Percentiles rank a stretch among this genome's conserved stretches.
These are phyloP conservation scores for Oikopleura dioica DNA, from an alignment of 23 tunicate species.

Conservation along the genomic window DNA sequence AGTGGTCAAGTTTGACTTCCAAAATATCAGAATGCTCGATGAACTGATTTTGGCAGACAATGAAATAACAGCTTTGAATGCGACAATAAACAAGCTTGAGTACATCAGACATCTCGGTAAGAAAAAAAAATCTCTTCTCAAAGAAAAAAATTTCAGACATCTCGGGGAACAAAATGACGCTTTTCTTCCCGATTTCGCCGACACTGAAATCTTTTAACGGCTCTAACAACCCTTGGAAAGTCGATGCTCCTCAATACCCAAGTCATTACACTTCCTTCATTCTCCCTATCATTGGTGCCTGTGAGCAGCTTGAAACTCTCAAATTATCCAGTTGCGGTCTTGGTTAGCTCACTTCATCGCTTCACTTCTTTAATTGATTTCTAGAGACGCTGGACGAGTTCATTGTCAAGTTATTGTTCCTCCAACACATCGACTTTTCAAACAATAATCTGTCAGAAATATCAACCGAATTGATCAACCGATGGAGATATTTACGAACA, in stretches of 20 bases:
- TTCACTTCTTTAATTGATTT: neutral
- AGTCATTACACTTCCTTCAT: neutral
- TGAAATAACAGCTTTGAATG: neutral
- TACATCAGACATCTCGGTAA: neutral
- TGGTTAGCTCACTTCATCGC: too few relatives aligned
- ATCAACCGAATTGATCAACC: neutral
- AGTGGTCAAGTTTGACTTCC: constrained; percentile 1
- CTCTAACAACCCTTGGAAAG: neutral
- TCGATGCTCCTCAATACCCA: neutral
- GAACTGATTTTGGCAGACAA: neutral
- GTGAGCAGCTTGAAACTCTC: too few relatives aligned
- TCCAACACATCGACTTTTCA: neutral
- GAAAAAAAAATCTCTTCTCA: too few relatives aligned
- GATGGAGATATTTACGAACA: neutral
- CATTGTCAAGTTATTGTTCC: neutral
- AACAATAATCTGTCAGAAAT: neutral
- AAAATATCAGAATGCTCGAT: constrained; percentile 1
- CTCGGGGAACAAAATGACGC: neutral
- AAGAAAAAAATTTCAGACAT: too few relatives aligned
- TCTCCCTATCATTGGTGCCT: neutral
- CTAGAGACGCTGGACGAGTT: neutral
- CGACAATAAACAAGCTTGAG: neutral
- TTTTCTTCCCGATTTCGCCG: neutral
- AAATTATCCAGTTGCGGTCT: too few relatives aligned
- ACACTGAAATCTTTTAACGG: neutral